Base-by-base conservation (phyloP, 2,888 invertebrate genomes). In the Pollenia griseotomentosa region DNA sequence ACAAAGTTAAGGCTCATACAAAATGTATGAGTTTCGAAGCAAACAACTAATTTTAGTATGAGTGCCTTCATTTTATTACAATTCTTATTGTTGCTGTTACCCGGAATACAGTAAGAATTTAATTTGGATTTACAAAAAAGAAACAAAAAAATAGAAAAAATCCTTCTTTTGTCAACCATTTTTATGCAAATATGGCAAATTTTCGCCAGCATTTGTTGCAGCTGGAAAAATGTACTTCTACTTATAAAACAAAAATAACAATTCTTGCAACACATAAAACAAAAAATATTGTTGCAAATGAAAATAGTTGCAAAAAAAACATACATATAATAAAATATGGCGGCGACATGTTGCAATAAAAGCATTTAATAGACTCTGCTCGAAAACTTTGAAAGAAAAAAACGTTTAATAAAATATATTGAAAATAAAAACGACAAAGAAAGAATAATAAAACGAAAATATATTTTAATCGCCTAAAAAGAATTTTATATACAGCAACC, bases 311-410 rank as follows among this genome's bases (percentile, higher is more conserved):
- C 88, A 88, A 87, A 88, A 89, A 89, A 89, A 88, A 51, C 42
- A 44, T 40, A 55, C 33, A 48, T 59, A 91, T 77, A 75, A 79
- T 85, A 85, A 87, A 85, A 90, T 90, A 91, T 91, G 89, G 90
- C 90, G 90, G 91, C 90, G 91, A 91, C 91, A 92, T 92, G 92
- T 86, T 92, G 92, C 92, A 91, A 92, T 92, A 92, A 92, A 86
- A 92, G 90, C 91, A 92, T 92, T 91, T 92, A 92, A 92, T 92
- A 91, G 91, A 92, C 91, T 91, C 90, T 73, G 83, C 73, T 80
- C 73, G 77, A 73, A 77, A 83, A 55, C 33, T 46, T 3, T 10
- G 33, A 42, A 12, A 65, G 46, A 55, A 19, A 68, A 33, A 65
- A 59, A 57, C 19, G 71, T 33, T 81, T 61, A 77, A 81, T 79